These are phyloP conservation scores for Pseudorhombus dupliciocellatus DNA, from an alignment of 2,113 vertebrate genomes.

Conservation along the genomic window DNA sequence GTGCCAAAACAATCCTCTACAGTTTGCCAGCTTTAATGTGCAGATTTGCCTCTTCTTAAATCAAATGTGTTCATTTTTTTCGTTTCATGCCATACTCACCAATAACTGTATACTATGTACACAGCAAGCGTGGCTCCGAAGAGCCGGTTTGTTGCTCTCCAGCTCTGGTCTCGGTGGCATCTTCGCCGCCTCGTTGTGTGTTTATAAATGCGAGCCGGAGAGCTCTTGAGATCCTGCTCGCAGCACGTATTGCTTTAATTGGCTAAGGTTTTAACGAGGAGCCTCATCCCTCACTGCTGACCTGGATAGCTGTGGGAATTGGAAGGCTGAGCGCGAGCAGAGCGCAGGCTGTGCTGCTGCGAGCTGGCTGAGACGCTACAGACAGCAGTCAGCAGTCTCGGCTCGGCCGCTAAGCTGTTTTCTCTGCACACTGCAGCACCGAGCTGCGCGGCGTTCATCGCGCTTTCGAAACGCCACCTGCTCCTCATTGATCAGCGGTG, in stretches of 20 bases:
- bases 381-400: slow-evolving; percentile 54
- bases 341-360: slow-evolving; percentile 48
- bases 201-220: slow-evolving; percentile 75
- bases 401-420: slow-evolving; percentile 18
- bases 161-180: slow-evolving; percentile 55
- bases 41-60: slow-evolving; percentile 74
- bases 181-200: slow-evolving; percentile 73
- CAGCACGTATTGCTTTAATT: slow-evolving; percentile 77
- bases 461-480: slow-evolving; percentile 57
- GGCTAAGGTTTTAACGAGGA: slow-evolving; percentile 79
- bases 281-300: slow-evolving; percentile 80
- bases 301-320: slow-evolving; percentile 78
- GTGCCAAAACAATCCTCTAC: neutral
- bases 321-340: slow-evolving; percentile 66
- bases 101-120: slow-evolving; percentile 16
- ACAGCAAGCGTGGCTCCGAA: slow-evolving; percentile 10
- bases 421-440: slow-evolving; percentile 52
- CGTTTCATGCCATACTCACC: slow-evolving; percentile 4
- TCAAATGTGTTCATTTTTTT: slow-evolving; percentile 15
- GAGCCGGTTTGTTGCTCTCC: slow-evolving; percentile 48
- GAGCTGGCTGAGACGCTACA: slow-evolving; percentile 35
- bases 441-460: slow-evolving; percentile 43
- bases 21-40: slow-evolving; percentile 27
- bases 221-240: slow-evolving; percentile 71
- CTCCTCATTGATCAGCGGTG: slow-evolving; percentile 68